Percentiles rank a stretch among this genome's conserved stretches.
phyloP scores from a whole-genome alignment of 2,888 invertebrate genomes.

The Sphecodes monilicornis region DNA sequence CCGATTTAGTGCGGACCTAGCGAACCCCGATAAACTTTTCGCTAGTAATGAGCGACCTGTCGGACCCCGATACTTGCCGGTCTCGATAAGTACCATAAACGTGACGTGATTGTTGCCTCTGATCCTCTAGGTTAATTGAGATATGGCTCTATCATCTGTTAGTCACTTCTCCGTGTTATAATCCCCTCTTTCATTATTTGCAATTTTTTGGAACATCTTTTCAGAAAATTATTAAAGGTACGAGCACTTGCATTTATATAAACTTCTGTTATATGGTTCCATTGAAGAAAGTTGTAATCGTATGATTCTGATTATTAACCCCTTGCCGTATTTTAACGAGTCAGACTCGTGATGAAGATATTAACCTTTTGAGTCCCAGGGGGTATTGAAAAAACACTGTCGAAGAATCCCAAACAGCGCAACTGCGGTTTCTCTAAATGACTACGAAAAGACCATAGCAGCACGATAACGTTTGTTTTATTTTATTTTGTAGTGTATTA shows the following conservation, averaged over 20 bases:
- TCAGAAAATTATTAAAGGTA: neutral
- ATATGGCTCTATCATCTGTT: neutral
- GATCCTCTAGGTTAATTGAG: neutral
- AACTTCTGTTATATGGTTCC: neutral
- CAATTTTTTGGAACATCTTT: neutral
- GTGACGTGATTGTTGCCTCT: neutral
- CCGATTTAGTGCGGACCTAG: conserved; percentile 31
- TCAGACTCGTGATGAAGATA: too few relatives aligned
- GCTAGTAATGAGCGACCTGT: conserved; percentile 32
- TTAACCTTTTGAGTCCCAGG: too few relatives aligned
- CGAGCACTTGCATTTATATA: neutral
- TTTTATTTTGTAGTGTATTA: too few relatives aligned
- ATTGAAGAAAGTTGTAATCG: too few relatives aligned
- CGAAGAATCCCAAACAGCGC: too few relatives aligned
- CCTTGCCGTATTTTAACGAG: too few relatives aligned
- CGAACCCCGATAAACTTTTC: conserved; percentile 31
- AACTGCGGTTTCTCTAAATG: too few relatives aligned
- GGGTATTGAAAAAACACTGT: too few relatives aligned
- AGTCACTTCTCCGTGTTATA: neutral
- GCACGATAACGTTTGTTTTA: too few relatives aligned
- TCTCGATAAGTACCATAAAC: conserved; percentile 12
- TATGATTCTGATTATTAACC: too few relatives aligned
- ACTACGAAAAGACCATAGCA: too few relatives aligned
- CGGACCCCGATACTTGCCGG: neutral
- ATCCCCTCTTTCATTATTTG: neutral